Evolutionary conservation across 2,797 vertebrate species (phyloP).

Genomic region (Myotis findleyi): DNA sequence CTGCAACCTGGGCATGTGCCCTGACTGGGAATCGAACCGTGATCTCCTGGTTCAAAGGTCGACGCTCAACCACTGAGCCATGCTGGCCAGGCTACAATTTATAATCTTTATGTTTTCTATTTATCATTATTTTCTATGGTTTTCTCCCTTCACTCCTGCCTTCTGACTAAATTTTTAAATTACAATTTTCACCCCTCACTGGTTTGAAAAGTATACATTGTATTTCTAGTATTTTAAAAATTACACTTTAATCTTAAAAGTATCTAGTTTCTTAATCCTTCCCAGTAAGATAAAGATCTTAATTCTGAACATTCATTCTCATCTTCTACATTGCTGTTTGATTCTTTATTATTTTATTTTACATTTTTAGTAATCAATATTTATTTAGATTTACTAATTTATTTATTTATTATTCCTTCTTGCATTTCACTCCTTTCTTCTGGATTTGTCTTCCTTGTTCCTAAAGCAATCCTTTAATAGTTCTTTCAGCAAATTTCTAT

Average conservation of each 20-base stretch:
- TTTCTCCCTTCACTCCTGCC: not conserved
- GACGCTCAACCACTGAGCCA: no score
- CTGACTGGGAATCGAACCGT: no score
- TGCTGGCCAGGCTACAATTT: not conserved
- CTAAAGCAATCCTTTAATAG: constrained; percentile 11
- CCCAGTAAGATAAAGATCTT: not conserved
- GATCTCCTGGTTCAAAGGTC: no score
- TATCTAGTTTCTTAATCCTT: not conserved
- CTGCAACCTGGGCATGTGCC: no score
- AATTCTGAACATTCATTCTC: not conserved
- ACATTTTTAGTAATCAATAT: not conserved
- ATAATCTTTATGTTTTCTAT: not conserved
- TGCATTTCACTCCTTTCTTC: not conserved
- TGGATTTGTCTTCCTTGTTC: constrained; percentile 12
- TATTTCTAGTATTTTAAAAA: constrained; percentile 9
- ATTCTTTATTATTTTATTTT: not conserved
- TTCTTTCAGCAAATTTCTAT: not conserved
- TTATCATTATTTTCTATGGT: not conserved
- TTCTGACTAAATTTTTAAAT: not conserved
- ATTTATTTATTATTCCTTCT: not conserved
- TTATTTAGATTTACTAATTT: not conserved
- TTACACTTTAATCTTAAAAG: not conserved
- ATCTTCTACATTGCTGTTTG: not conserved
- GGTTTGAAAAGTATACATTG: constrained; percentile 21
- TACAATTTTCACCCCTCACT: not conserved